phyloP scores from a whole-genome alignment of 1,140 invertebrate genomes.

The Macrobrachium rosenbergii region DNA sequence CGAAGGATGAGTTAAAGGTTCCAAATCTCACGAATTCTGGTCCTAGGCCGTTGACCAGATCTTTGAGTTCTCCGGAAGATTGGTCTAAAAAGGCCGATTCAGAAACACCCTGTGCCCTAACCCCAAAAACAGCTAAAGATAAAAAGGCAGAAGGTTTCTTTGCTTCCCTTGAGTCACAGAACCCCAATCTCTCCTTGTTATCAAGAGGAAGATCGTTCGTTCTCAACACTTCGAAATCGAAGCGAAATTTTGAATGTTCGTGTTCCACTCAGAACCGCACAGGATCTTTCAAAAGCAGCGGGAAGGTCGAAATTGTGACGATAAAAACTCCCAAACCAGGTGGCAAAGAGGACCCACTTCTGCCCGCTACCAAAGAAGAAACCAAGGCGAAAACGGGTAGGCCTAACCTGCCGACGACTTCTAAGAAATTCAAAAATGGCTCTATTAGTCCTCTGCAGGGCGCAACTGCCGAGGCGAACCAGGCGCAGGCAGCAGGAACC shows the following conservation, averaged over 20 bases:
- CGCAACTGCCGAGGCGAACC: no score
- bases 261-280: constrained; percentile 25
- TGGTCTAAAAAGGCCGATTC: not conserved
- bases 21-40: not conserved
- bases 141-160: not conserved
- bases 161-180: not conserved
- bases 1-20: not conserved
- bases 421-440: no score
- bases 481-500: not conserved
- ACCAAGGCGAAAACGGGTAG: no score
- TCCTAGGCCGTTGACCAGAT: constrained; percentile 8
- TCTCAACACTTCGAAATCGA: constrained; percentile 1
- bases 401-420: no score
- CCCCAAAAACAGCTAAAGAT: not conserved
- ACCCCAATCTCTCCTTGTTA: constrained; percentile 15
- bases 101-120: not conserved
- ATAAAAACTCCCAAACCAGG: constrained; percentile 29
- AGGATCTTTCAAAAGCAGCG: constrained; percentile 50
- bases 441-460: no score
- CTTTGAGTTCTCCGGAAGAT: constrained; percentile 43
- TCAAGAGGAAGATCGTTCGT: constrained; percentile 42
- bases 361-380: no score
- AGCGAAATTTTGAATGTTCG: constrained; percentile 19
- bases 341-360: not conserved
- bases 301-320: constrained; percentile 49